Conservation (phyloP, 2,797 vertebrate species). For the Buceros bicornis region DNA sequence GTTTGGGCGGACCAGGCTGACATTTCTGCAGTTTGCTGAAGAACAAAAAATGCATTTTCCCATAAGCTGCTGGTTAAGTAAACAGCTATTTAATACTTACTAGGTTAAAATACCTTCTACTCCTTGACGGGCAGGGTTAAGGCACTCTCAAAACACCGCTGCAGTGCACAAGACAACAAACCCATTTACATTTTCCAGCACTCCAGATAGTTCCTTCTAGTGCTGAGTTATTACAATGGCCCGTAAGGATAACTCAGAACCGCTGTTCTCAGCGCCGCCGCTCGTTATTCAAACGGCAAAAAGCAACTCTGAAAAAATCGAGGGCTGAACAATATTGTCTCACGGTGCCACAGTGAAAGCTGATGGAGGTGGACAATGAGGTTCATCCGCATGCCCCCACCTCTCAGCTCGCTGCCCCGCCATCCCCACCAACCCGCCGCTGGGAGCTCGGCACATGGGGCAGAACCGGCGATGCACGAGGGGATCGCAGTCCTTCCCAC, state of each 20-base stretch:
- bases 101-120: constrained; percentile 38
- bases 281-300: not conserved
- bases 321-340: not conserved
- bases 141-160: not conserved
- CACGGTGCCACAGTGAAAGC: not conserved
- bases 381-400: not conserved
- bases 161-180: not conserved
- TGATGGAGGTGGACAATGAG: not conserved
- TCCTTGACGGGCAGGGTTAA: not conserved
- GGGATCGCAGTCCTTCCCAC: not conserved
- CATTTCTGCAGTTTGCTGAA: not conserved
- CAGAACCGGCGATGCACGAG: fast-evolving
- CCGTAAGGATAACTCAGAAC: not conserved
- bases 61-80: constrained; percentile 6
- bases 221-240: not conserved
- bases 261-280: not conserved
- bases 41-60: constrained; percentile 46
- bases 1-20: not conserved
- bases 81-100: constrained; percentile 49
- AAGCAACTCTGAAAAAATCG: not conserved
- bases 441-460: not conserved
- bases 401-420: not conserved
- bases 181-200: not conserved
- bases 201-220: not conserved
- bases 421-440: no score